A percentile compares a stretch with the other conserved stretches of the same genome.
Conservation (phyloP, 2,113 vertebrate genomes). For the Ailurus styani region DNA sequence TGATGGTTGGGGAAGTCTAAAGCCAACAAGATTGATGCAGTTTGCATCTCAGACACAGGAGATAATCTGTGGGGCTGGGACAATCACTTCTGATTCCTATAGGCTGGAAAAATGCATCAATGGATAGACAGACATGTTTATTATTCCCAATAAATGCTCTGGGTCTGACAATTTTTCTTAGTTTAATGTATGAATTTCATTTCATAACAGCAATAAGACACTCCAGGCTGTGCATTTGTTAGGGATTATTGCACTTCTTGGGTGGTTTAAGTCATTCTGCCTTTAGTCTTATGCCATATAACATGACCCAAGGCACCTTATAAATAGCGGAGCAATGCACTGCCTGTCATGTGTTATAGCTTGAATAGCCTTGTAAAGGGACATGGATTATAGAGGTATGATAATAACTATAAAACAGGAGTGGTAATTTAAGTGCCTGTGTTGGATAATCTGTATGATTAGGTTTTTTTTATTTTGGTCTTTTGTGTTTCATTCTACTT, state of each 20-base stretch:
- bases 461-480: conserved; percentile 55
- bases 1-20: neutral
- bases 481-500: conserved; percentile 67
- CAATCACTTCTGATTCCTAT: conserved; percentile 45
- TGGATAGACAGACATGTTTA: conserved; percentile 71
- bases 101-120: conserved; percentile 55
- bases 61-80: conserved; percentile 34
- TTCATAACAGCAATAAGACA: conserved; percentile 75
- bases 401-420: conserved; percentile 70
- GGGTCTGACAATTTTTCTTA: conserved; percentile 73
- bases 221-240: conserved; percentile 76
- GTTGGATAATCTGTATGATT: conserved; percentile 71
- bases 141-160: conserved; percentile 72
- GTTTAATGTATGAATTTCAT: conserved; percentile 77
- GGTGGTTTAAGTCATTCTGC: conserved; percentile 74
- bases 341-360: conserved; percentile 73
- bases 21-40: neutral
- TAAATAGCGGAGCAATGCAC: conserved; percentile 71
- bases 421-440: conserved; percentile 69
- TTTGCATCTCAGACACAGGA: conserved; percentile 5
- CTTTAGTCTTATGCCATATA: conserved; percentile 76
- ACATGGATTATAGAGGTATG: conserved; percentile 72
- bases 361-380: conserved; percentile 76
- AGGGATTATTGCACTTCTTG: conserved; percentile 76
- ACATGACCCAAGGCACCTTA: conserved; percentile 78